These are phyloP conservation scores for Bombus pascuorum DNA, from an alignment of 1,140 invertebrate genomes.

Conservation along the genomic window DNA sequence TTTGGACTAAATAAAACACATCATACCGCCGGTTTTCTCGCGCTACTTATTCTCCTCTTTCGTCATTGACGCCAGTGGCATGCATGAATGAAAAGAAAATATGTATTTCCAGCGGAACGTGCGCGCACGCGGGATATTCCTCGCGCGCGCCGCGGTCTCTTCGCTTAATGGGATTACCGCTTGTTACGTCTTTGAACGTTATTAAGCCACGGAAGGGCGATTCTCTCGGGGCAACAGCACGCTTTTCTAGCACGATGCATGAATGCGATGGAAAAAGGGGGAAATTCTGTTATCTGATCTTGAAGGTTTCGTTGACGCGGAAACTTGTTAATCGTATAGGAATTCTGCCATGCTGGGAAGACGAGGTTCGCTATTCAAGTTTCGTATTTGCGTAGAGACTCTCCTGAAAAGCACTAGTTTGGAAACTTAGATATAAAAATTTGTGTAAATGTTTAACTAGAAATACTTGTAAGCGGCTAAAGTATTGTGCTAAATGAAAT, in stretches of 20 bases:
- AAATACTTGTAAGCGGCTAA: too few relatives aligned
- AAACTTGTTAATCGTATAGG: background rate
- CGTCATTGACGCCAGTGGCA: background rate
- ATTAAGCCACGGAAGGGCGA: background rate
- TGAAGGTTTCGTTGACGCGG: background rate
- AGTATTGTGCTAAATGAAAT: too few relatives aligned
- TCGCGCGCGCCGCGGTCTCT: background rate
- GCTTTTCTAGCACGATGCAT: background rate
- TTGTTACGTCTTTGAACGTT: conserved; percentile 33
- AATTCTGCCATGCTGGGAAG: too few relatives aligned
- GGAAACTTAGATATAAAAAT: too few relatives aligned
- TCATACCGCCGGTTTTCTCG: background rate
- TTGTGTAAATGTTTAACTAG: too few relatives aligned
- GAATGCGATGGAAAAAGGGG: background rate
- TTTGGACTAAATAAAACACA: conserved; percentile 33
- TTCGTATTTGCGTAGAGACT: background rate
- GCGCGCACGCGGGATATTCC: background rate
- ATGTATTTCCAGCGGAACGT: conserved; percentile 2
- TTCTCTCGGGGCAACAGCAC: background rate
- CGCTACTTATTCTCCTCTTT: background rate
- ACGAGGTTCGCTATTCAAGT: too few relatives aligned
- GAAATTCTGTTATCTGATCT: background rate
- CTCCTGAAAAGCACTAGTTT: too few relatives aligned
- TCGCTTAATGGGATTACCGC: conserved; percentile 18
- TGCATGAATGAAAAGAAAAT: conserved; percentile 18